A percentile compares a stretch with the other conserved stretches of the same genome.
Evolutionary conservation across 2,888 invertebrate species (phyloP).

Genomic region (Rhimphoctona megacephalus): DNA sequence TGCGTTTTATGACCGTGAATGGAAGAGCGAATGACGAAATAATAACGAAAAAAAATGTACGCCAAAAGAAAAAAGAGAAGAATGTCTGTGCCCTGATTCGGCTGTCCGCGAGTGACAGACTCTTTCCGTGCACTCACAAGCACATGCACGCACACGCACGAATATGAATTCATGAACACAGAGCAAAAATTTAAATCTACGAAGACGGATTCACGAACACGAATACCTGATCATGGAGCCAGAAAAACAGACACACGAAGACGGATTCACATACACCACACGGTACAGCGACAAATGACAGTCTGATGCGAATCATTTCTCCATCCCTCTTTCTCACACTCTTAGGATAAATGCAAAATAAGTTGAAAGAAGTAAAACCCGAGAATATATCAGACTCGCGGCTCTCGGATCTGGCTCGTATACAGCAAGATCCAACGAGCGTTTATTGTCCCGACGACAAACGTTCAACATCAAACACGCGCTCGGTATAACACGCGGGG

Average conservation of each 20-base stretch:
- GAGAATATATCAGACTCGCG: constrained; percentile 26
- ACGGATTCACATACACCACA: neutral
- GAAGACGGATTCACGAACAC: neutral
- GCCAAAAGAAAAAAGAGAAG: neutral
- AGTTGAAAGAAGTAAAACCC: constrained; percentile 50
- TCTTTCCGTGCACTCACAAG: constrained; percentile 35
- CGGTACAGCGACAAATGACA: neutral
- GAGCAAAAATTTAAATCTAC: neutral
- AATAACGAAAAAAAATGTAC: constrained; percentile 1
- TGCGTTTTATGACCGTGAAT: constrained; percentile 37
- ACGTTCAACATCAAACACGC: constrained; percentile 69
- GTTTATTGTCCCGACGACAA: constrained; percentile 69
- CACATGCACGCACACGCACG: constrained; percentile 26
- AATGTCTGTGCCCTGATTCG: constrained; percentile 28
- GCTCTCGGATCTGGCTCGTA: constrained; percentile 40
- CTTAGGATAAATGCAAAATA: constrained; percentile 31
- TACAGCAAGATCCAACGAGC: constrained; percentile 57
- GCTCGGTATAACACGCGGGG: constrained; percentile 52
- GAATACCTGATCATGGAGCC: neutral
- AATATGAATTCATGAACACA: neutral
- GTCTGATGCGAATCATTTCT: constrained; percentile 42
- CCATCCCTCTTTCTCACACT: neutral
- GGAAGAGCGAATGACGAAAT: constrained; percentile 35
- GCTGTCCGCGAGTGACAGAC: constrained; percentile 55
- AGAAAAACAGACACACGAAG: neutral